Evolutionary conservation across 2,113 vertebrate species (phyloP).

Genomic region (Triplophysa rosa): DNA sequence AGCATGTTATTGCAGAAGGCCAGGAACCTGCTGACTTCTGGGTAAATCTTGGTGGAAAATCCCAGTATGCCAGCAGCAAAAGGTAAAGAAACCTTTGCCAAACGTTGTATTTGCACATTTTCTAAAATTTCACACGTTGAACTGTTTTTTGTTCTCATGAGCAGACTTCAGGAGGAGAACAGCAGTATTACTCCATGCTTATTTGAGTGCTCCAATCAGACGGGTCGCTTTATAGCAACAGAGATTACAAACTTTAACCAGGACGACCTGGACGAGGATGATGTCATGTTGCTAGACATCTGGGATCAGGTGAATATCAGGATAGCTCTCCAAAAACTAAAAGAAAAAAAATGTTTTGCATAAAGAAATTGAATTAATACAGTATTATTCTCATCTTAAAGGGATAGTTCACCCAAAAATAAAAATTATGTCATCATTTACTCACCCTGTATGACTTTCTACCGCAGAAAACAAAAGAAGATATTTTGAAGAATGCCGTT

Average conservation of each 20-base stretch:
- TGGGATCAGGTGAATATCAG: constrained; percentile 80
- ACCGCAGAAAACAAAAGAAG: too few species aligned
- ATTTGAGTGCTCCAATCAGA: constrained; percentile 88
- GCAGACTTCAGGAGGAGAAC: constrained; percentile 79
- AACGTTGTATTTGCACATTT: not conserved
- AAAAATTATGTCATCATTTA: too few species aligned
- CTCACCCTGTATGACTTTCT: too few species aligned
- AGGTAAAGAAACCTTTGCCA: constrained; percentile 66
- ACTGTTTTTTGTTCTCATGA: constrained; percentile 7
- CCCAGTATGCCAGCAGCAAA: constrained; percentile 80
- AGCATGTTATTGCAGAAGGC: constrained; percentile 83
- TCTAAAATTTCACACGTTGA: not conserved
- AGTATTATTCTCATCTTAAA: too few species aligned
- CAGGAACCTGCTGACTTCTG: constrained; percentile 87
- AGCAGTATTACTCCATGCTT: constrained; percentile 70
- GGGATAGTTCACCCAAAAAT: too few species aligned
- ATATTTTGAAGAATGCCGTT: too few species aligned
- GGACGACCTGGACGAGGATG: constrained; percentile 82
- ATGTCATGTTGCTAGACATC: constrained; percentile 82
- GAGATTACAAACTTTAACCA: constrained; percentile 83
- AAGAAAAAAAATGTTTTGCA: too few species aligned
- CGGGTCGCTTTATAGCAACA: constrained; percentile 78
- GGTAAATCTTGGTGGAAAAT: constrained; percentile 83
- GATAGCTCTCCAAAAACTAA: not conserved
- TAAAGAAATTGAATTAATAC: too few species aligned